These are phyloP conservation scores for Aphis gossypii DNA, from an alignment of 1,140 invertebrate genomes.

Conservation along the genomic window DNA sequence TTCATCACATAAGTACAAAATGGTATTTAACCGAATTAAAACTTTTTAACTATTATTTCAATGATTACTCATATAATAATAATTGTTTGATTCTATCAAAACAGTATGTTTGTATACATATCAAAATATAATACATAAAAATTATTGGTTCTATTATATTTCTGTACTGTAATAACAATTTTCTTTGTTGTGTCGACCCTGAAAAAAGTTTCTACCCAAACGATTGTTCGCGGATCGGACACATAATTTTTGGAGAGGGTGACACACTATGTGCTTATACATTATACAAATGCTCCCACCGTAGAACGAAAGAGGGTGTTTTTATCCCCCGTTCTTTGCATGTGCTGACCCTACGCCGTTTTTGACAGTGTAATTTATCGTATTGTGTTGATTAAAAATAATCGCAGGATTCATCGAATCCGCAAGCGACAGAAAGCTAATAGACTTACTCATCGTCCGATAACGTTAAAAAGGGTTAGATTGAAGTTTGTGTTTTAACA, in stretches of 20 bases:
- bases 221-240: conserved; percentile 49
- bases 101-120: neutral
- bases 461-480: neutral
- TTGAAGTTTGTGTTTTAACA: neutral
- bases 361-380: conserved; percentile 57
- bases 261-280: conserved; percentile 41
- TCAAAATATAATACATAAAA: neutral
- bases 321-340: conserved; percentile 47
- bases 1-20: neutral
- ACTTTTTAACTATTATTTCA: neutral
- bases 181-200: conserved; percentile 43
- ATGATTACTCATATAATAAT: neutral
- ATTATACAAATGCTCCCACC: conserved; percentile 44
- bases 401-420: conserved; percentile 53
- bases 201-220: conserved; percentile 29
- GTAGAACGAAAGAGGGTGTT: conserved; percentile 35
- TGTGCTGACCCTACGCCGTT: conserved; percentile 46
- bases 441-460: conserved; percentile 43
- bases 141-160: conserved; percentile 11
- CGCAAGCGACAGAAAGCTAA: conserved; percentile 32
- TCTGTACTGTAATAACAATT: conserved; percentile 27
- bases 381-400: conserved; percentile 57
- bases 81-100: neutral
- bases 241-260: conserved; percentile 40
- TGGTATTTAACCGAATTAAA: neutral